Evolutionary conservation across 1,140 invertebrate species (phyloP).

Genomic region (Probaryconus sp.): DNA sequence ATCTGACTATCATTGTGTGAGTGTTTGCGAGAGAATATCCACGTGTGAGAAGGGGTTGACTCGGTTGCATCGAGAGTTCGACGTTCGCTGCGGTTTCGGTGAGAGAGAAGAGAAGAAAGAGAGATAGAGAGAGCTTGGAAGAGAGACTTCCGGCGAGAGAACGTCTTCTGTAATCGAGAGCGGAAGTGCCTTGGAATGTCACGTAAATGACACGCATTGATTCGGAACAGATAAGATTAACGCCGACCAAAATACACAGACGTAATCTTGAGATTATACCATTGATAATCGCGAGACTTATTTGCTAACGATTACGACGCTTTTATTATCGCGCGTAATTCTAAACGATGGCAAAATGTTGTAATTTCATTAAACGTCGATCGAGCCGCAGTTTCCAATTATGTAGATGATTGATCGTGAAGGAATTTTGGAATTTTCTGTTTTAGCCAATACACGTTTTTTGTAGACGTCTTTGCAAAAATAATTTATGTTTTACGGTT

Average conservation of each 20-base stretch:
- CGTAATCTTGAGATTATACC: slow-evolving; percentile 5
- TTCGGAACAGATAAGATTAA: slow-evolving; percentile 40
- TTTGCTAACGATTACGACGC: slow-evolving; percentile 29
- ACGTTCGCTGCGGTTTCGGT: slow-evolving; percentile 45
- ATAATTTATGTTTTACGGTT: too few species aligned
- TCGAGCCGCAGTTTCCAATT: too few species aligned
- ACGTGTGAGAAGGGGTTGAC: too few species aligned
- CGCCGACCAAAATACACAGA: slow-evolving; percentile 31
- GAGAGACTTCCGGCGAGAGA: slow-evolving; percentile 69
- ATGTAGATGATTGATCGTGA: too few species aligned
- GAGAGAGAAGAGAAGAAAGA: too few species aligned
- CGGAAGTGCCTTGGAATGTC: slow-evolving; percentile 63
- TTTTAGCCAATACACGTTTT: too few species aligned
- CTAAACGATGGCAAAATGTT: slow-evolving; percentile 7
- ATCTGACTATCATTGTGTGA: slow-evolving; percentile 60
- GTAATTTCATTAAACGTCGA: too few species aligned
- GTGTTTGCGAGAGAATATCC: slow-evolving; percentile 56
- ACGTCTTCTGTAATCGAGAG: slow-evolving; percentile 63
- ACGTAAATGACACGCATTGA: slow-evolving; percentile 49
- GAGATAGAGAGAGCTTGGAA: slow-evolving; percentile 25
- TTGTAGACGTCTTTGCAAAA: too few species aligned
- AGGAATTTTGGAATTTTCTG: too few species aligned
- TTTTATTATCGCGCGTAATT: slow-evolving; percentile 29
- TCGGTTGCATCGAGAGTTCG: slow-evolving; percentile 35
- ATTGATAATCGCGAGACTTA: slow-evolving; percentile 23